Percentiles rank a stretch among this genome's conserved stretches.
Conservation (phyloP, 2,888 invertebrate species). For the Scaptomyza polygonia region DNA sequence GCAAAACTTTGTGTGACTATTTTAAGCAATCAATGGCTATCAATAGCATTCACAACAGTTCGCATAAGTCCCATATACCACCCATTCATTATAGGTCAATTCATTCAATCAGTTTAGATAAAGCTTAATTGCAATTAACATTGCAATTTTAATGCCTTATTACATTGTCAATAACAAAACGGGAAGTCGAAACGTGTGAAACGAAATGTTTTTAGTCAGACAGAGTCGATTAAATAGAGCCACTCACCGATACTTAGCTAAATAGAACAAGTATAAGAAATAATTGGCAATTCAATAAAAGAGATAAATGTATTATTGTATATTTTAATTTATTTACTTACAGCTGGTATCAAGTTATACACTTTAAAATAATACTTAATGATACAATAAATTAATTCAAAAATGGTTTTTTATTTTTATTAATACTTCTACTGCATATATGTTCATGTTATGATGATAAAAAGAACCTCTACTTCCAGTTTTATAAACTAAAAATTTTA, state of each 20-base stretch:
- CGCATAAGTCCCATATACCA: background rate
- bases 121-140: slow-evolving; percentile 16
- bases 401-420: too few species aligned
- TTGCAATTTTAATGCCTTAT: slow-evolving; percentile 26
- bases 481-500: too few species aligned
- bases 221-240: background rate
- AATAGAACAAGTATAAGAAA: background rate
- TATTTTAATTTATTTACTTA: too few species aligned
- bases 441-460: too few species aligned
- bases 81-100: slow-evolving; percentile 18
- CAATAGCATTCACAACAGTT: slow-evolving; percentile 25
- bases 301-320: too few species aligned
- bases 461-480: too few species aligned
- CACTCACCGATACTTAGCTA: background rate
- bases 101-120: slow-evolving; percentile 18
- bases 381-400: too few species aligned
- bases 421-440: too few species aligned
- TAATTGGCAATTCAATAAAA: too few species aligned
- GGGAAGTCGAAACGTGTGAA: slow-evolving; percentile 8
- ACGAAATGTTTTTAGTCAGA: background rate
- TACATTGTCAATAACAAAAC: slow-evolving; percentile 25
- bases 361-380: too few species aligned
- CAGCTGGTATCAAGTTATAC: too few species aligned
- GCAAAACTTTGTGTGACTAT: slow-evolving; percentile 27
- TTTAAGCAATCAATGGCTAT: slow-evolving; percentile 44